Percentiles rank a stretch among this genome's conserved stretches.
phyloP scores from a whole-genome alignment of 2,113 vertebrate genomes.

The Silurus asotus region DNA sequence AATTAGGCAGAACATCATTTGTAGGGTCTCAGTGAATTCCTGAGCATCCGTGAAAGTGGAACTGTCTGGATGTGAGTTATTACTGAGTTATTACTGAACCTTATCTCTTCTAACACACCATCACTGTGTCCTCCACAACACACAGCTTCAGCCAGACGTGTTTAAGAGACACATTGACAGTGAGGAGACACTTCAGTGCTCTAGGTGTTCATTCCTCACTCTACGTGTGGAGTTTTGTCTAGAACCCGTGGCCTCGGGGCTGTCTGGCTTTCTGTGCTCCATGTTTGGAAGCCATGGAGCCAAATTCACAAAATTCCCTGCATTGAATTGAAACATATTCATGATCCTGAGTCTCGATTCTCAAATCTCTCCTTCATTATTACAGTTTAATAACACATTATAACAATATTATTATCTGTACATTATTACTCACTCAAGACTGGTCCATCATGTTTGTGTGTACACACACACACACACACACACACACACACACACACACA shows the following conservation, averaged over 20 bases:
- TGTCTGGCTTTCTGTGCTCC: neutral
- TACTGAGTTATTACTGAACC: neutral
- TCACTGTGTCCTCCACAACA: neutral
- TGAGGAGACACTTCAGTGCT: neutral
- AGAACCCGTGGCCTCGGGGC: neutral
- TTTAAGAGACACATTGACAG: neutral
- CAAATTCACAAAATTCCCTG: neutral
- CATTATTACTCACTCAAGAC: neutral
- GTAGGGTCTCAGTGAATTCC: neutral
- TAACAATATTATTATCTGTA: neutral
- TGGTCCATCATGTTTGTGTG: neutral
- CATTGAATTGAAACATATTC: neutral
- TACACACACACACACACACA: neutral
- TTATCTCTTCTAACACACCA: neutral
- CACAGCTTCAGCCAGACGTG: neutral
- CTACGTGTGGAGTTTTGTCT: conserved; percentile 4
- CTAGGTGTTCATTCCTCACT: neutral
- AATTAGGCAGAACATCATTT: neutral
- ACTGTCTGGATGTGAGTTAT: neutral
- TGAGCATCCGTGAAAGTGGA: neutral
- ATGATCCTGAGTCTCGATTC: neutral
- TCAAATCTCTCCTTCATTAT: neutral
- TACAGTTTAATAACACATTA: neutral
- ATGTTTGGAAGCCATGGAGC: neutral
- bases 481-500: neutral